Base-by-base conservation (phyloP, 2,888 invertebrate genomes). In the Microctonus brassicae region DNA sequence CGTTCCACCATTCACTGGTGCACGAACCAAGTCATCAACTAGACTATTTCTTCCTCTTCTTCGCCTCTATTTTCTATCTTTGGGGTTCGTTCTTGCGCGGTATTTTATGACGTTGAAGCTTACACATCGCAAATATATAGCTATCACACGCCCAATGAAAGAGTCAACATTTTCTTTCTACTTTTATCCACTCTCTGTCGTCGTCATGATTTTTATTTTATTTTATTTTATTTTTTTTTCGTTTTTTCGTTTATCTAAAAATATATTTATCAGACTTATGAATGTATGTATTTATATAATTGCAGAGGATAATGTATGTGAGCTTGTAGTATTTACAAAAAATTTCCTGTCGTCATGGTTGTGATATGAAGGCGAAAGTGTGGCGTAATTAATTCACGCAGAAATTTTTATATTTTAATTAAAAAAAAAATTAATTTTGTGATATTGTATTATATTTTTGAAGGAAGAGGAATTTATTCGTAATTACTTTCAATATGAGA, bases 91-190 rank as follows among this genome's bases (percentile, higher is more conserved):
- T 62, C 65, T 26, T 62, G 52, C 53, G 36, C 36, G 53, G 22
- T 13, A 55, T 60, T 62, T 64, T 66, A 55, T 61, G 39, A 36
- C 62, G 7, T 39, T 33, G 20, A 53, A 33, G 61, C 33, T 55
- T 29, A 36, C 66, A 66, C 29, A 65, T 11, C 3, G 42, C 42
- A 55, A 62, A 36, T 39, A n/a, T n/a, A 57, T 36, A 55, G 62
- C 22, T 61, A 67, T 71, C 57, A 62, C 47, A 57, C 42, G 58
- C 62, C 47, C 47, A 47, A 57, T 13, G 64, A 65, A 66, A 69
- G 65, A 69, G 66, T 72, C 64, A 65, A 68, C 67, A 72, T 70
- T 70, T 72, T 72, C 29, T n/a, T 67, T 11, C n/a, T 20, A 6
- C 26, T 55, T 36, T n/a, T n/a, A n/a, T 58, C 29, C 47, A 55